These are phyloP conservation scores for Andrena minutula DNA, from an alignment of 2,888 invertebrate species.

Conservation along the genomic window DNA sequence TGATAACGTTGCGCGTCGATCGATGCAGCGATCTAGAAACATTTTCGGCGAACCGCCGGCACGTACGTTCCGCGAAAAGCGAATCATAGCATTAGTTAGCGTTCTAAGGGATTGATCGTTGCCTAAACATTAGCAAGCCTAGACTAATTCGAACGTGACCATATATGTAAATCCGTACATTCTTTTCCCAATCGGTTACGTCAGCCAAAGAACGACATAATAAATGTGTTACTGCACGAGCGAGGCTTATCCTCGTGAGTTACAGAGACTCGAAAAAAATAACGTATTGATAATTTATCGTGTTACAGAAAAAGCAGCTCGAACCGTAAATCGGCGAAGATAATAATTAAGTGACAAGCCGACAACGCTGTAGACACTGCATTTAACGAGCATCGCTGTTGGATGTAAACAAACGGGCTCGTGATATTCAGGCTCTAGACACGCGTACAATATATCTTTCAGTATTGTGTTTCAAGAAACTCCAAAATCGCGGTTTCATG, in stretches of 20 bases:
- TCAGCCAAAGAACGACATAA: too few relatives aligned
- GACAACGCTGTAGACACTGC: background rate
- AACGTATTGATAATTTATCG: slow-evolving; percentile 6
- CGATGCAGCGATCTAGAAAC: slow-evolving; percentile 62
- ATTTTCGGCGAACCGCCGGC: slow-evolving; percentile 35
- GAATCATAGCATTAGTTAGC: slow-evolving; percentile 46
- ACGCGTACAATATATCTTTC: background rate
- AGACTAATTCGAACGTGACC: background rate
- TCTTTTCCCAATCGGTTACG: background rate
- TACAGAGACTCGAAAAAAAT: background rate
- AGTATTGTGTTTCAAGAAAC: background rate
- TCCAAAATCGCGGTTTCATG: background rate
- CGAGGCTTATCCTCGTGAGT: background rate
- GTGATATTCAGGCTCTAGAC: background rate
- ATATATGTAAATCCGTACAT: background rate
- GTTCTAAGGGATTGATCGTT: too few relatives aligned
- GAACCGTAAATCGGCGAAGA: slow-evolving; percentile 20
- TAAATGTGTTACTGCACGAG: background rate
- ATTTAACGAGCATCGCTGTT: background rate
- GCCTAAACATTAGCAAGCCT: background rate
- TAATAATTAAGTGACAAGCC: slow-evolving; percentile 9
- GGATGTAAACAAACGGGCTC: slow-evolving; percentile 20
- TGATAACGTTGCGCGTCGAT: slow-evolving; percentile 63
- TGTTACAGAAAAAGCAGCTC: slow-evolving; percentile 1
- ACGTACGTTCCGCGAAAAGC: slow-evolving; percentile 43